These are phyloP conservation scores for Kryptolebias ocellatus DNA, from an alignment of 2,797 vertebrate species.

Conservation along the genomic window DNA sequence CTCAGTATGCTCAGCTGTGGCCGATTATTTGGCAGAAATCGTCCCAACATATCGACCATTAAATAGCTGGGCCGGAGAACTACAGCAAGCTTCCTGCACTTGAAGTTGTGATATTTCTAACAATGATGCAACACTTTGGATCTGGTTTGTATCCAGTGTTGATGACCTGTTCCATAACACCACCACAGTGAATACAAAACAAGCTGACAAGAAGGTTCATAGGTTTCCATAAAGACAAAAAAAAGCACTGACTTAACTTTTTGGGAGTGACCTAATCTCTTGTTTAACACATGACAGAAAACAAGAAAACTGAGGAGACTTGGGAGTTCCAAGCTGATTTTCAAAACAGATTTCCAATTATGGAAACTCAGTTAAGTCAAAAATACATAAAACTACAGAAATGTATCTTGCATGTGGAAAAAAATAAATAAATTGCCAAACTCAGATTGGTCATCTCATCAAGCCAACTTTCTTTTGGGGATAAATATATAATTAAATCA, in stretches of 20 bases:
- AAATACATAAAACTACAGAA: not conserved
- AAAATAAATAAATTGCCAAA: conserved; percentile 11
- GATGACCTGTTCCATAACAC: conserved; percentile 67
- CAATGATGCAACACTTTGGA: conserved; percentile 44
- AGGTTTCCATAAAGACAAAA: conserved; percentile 65
- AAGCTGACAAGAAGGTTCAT: conserved; percentile 24
- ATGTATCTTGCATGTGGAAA: not conserved
- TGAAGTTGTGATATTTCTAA: conserved; percentile 26
- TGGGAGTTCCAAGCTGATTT: not conserved
- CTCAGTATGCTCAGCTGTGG: too few relatives aligned
- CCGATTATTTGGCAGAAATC: not conserved
- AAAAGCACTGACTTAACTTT: conserved; percentile 49
- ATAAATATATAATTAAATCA: conserved; percentile 12
- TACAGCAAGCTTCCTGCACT: conserved; percentile 15
- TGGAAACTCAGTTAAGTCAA: not conserved
- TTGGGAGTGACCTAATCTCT: not conserved
- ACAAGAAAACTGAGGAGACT: conserved; percentile 2
- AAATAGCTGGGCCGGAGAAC: not conserved
- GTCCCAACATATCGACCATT: not conserved
- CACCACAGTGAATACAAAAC: conserved; percentile 38
- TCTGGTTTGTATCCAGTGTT: conserved; percentile 38
- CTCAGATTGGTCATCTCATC: conserved; percentile 24
- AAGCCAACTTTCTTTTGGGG: conserved; percentile 14
- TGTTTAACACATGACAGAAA: conserved; percentile 39
- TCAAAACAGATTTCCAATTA: not conserved